phyloP scores from a whole-genome alignment of 2,888 invertebrate species.

The Cheilosia grossa region DNA sequence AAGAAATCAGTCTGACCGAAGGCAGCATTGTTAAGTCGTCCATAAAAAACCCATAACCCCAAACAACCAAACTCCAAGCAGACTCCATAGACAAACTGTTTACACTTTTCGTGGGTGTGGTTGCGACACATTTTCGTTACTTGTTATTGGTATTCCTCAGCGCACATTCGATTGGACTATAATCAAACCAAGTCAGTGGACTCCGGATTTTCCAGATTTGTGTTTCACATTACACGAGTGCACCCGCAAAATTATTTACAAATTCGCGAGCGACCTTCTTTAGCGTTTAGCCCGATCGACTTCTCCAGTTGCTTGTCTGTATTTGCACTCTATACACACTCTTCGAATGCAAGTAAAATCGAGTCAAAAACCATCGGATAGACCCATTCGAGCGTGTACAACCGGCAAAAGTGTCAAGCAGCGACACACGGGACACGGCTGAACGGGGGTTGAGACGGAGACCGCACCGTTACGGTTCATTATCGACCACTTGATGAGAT shows the following conservation, averaged over 20 bases:
- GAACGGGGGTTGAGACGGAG: conserved; percentile 1
- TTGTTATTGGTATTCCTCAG: conserved; percentile 1
- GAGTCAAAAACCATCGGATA: conserved; percentile 2
- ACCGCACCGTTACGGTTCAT: conserved; percentile 60
- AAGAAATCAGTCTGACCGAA: conserved; percentile 20
- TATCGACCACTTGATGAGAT: conserved; percentile 70
- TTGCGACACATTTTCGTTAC: conserved; percentile 42
- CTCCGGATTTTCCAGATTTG: conserved; percentile 34
- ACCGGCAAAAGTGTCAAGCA: conserved; percentile 48
- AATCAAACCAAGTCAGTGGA: conserved; percentile 38
- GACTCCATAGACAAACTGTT: conserved; percentile 31
- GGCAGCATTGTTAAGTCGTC: conserved; percentile 12
- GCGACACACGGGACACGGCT: neutral
- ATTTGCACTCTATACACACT: neutral
- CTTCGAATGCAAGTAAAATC: conserved; percentile 12
- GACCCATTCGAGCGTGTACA: conserved; percentile 45
- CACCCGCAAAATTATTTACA: conserved; percentile 43
- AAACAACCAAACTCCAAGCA: neutral
- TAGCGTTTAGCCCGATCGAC: neutral
- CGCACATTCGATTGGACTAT: conserved; percentile 21
- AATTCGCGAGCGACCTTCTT: conserved; percentile 14
- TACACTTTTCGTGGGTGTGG: conserved; percentile 56
- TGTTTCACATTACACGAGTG: conserved; percentile 50
- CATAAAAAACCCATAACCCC: neutral
- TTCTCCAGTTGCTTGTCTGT: neutral